Base-by-base conservation (phyloP, 2,888 invertebrate genomes). In the Alcis repandata region DNA sequence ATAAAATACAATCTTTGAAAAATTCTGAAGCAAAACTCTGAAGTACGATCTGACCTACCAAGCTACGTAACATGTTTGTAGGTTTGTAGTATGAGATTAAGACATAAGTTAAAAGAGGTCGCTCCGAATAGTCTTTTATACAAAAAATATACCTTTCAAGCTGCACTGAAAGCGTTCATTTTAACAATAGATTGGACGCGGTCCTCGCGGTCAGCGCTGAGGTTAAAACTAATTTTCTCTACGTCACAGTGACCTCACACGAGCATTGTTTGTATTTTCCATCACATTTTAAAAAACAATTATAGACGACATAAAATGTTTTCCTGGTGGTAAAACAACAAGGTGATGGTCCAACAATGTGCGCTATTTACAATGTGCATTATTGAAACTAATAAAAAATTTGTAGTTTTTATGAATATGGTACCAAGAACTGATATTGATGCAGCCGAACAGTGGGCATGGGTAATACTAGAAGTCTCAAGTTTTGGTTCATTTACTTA, bases 171-270 rank as follows among this genome's bases (percentile, higher is more conserved):
- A 33, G 68, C 68, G 69, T 69, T 71, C 73, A 68, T 77, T 79
- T 68, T 70, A 66, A 71, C 70, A 74, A 68, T 73, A 84, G 83
- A 88, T 85, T 84, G 87, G 77, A 71, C 79, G 84, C 79, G 84
- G 89, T 82, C 69, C 69, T 66, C 74, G 88, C 72, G 89, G 89
- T 84, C 77, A 76, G 78, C 69, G 74, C 77, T 76, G 78, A 79
- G 84, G 84, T 85, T 80, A 79, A 89, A 91, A 90, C 90, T 89
- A 90, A 91, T 91, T 90, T 90, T 88, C 87, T 82, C 74, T 77
- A 81, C 84, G 88, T 90, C 88, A 89, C 78, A 76, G 77, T 71
- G 79, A 79, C 77, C 73, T 75, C 74, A 61, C 75, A 73, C 74
- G 76, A 73, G 76, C 69, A 76, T 74, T 72, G 71, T 73, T 73